Evolutionary conservation across 2,797 vertebrate genomes (phyloP).

Genomic region (Anomalospiza imberbis): DNA sequence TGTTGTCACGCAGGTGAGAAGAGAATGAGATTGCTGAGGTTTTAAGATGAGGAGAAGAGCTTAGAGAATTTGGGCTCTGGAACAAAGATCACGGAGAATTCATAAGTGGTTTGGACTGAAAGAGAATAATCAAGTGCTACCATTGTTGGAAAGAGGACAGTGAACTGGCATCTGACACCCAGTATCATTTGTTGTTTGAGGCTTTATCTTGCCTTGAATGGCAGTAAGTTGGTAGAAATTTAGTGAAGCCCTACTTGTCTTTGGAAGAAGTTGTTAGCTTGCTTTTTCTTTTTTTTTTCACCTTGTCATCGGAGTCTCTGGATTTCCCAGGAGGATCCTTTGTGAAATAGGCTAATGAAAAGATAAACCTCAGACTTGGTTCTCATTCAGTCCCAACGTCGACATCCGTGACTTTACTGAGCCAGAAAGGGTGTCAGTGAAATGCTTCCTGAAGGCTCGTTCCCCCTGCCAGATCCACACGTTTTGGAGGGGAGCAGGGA

Average conservation of each 20-base stretch:
- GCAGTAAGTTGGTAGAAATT: slow-evolving; percentile 1
- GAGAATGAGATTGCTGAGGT: background rate
- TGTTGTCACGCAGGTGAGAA: slow-evolving; percentile 20
- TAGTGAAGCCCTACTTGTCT: slow-evolving; percentile 48
- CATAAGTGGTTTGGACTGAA: background rate
- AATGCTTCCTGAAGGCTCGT: slow-evolving; percentile 9
- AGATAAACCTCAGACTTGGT: slow-evolving; percentile 47
- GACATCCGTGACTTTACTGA: slow-evolving; percentile 54
- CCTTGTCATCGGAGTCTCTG: slow-evolving; percentile 49
- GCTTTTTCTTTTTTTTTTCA: slow-evolving; percentile 24
- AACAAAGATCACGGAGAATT: background rate
- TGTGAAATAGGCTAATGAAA: slow-evolving; percentile 55
- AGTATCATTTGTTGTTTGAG: slow-evolving; percentile 9
- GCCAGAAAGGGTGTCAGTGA: slow-evolving; percentile 29
- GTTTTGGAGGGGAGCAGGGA: slow-evolving; percentile 25
- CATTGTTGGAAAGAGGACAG: background rate
- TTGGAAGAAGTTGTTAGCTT: slow-evolving; percentile 43
- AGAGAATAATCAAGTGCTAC: slow-evolving; percentile 16
- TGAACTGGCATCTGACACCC: slow-evolving; percentile 17
- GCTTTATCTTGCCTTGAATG: slow-evolving; percentile 18
- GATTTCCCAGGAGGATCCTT: slow-evolving; percentile 50
- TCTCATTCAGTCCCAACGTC: slow-evolving; percentile 45
- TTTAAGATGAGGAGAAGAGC: background rate
- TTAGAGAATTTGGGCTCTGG: background rate
- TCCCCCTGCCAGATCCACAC: background rate